These are phyloP conservation scores for Synergus umbraculus DNA, from an alignment of 2,888 invertebrate species.

Conservation along the genomic window DNA sequence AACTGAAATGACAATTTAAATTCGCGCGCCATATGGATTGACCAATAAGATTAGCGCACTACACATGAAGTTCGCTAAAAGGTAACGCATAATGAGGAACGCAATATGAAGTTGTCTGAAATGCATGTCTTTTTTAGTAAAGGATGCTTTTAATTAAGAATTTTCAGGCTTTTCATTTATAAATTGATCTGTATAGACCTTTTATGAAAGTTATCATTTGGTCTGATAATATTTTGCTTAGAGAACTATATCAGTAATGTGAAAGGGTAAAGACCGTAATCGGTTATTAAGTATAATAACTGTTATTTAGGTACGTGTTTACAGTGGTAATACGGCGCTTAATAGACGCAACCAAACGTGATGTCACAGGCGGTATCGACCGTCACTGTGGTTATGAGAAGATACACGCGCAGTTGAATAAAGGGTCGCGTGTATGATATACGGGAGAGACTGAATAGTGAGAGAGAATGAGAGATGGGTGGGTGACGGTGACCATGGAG, in stretches of 20 bases:
- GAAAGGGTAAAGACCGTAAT: constrained; percentile 37
- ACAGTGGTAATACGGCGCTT: constrained; percentile 71
- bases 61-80: too few species aligned
- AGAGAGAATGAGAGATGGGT: neutral
- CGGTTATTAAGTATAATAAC: constrained; percentile 67
- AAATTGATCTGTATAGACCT: neutral
- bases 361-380: constrained; percentile 5
- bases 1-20: too few species aligned
- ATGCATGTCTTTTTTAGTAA: too few species aligned
- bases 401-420: neutral
- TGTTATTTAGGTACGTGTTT: constrained; percentile 71
- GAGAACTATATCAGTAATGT: neutral
- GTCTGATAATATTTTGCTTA: neutral
- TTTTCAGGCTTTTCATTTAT: neutral
- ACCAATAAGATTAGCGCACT: too few species aligned
- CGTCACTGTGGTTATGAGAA: neutral
- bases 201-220: neutral
- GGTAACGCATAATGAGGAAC: too few species aligned
- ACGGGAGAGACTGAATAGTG: neutral
- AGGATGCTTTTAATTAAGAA: too few species aligned
- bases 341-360: constrained; percentile 54
- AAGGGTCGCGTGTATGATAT: neutral
- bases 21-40: too few species aligned
- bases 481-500: neutral
- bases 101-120: too few species aligned